Evolutionary conservation across 1,140 invertebrate species (phyloP), one percentile per base, ranked within the genome.

Genomic region (Lepidotrigona ventralis): DNA sequence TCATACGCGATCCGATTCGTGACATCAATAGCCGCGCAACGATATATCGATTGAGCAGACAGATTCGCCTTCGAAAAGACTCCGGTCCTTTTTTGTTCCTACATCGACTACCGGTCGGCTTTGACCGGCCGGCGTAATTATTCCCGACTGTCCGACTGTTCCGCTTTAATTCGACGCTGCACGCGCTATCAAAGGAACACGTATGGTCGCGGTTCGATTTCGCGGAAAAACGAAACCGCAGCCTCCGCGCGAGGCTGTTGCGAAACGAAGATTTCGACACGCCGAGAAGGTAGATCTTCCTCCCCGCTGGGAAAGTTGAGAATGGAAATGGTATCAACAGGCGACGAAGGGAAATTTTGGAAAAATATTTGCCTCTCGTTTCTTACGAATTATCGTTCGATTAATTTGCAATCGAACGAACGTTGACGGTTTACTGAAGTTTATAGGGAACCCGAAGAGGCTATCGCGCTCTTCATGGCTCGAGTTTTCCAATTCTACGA

Each of bases 381-480:
- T 46, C 21, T 23, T 51, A 15, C 33, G 71, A 83, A 68, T 79
- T 72, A 29, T 73, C 60, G 56, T 66, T 53, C 76, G 29, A 70
- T 79, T 58, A 79, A 83, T 83, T 83, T 72, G 29, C 79, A 72
- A 83, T 79, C 54, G 51, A 56, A 56, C 76, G 51, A 29, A 23
- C 29, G 69, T 33, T 15, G 33, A 56, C 58, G 15, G 33, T 33
- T 39, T 23, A 70, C 70, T 79, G 51, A 72, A 79, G 68, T 83
- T 83, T 79, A 66, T n/a, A 33, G 46, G 15, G 17, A n/a, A 21
- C n/a, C 0, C 14, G 2, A 23, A 9, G 29, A 54, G 60, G 39
- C 39, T 46, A 53, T 33, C 15, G 54, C 54, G 29, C 11, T 79
- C 23, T 72, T 39, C n/a, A 11, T 4, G 46, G 54, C 63, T n/a